A percentile compares a stretch with the other conserved stretches of the same genome.
Conservation (phyloP, 2,797 vertebrate species). For the Discoglossus pictus region DNA sequence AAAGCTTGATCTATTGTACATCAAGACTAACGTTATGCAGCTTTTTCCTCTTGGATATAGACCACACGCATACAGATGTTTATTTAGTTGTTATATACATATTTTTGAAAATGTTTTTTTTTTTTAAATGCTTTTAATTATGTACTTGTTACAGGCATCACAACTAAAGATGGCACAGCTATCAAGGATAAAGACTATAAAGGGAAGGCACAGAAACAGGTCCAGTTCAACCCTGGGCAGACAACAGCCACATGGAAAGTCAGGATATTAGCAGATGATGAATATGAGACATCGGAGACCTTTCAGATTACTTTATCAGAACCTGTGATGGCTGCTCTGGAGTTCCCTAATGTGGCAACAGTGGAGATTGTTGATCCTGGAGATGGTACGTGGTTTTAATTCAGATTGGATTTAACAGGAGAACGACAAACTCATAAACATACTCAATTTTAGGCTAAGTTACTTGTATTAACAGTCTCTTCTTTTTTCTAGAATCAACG, state of each 20-base stretch:
- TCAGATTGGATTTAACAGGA: no score
- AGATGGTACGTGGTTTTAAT: constrained; percentile 81
- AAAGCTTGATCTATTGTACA: no score
- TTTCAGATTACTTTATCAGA: constrained; percentile 85
- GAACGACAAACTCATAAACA: background rate
- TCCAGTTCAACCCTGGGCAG: constrained; percentile 86
- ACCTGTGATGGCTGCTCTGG: constrained; percentile 81
- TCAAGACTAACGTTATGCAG: no score
- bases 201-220: constrained; percentile 79
- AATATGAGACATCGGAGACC: constrained; percentile 83
- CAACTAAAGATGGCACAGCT: constrained; percentile 82
- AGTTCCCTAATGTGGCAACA: constrained; percentile 73
- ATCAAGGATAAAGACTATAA: constrained; percentile 84
- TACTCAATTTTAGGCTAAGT: background rate
- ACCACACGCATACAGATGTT: no score
- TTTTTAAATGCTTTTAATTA: constrained; percentile 33
- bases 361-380: constrained; percentile 86
- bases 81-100: background rate
- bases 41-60: no score
- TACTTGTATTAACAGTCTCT: background rate
- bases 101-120: no score
- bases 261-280: constrained; percentile 80
- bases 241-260: constrained; percentile 80
- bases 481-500: constrained; percentile 72
- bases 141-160: no score